Evolutionary conservation across 2,113 vertebrate genomes (phyloP), one percentile per base, ranked within the genome.

Genomic region (Chaetorhynchus papuensis): DNA sequence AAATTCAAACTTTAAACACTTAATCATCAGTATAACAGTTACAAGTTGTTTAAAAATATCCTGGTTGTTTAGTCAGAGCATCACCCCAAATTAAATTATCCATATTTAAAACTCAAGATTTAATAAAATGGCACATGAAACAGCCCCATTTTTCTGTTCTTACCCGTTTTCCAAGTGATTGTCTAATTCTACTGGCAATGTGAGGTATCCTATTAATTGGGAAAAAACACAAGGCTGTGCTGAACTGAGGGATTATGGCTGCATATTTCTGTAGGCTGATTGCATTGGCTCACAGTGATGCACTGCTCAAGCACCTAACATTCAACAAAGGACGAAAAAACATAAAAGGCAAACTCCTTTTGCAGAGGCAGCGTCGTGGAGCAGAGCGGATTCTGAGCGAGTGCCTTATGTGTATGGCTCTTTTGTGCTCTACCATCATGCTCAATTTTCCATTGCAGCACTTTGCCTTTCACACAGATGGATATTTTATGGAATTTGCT

Each of bases 401-500:
- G 53, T 4, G 31, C 56, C 86, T 83, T 19, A 8, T 18, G 41
- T 50, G 71, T 63, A 80, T n/a, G 77, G 71, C n/a, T 78, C 53
- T 84, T 79, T 50, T 33, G 13, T 65, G 75, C 63, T 83, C 87
- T 45, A 17, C 37, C 50, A 57, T 49, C 44, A 23, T 2, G 3
- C 64, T 80, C 41, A 68, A 5, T 81, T 95, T 86, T 63, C 83
- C 52, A 35, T 26, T 42, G 68, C 83, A 93, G 61, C 64, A 63
- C 52, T 81, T 39, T 92, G 72, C 56, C 80, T 93, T 59, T 56
- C 70, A 56, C 61, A 83, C 33, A 84, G 72, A 83, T 53, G 72
- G 80, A 42, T 84, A 78, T 86, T 95, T 83, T 66, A 53, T 87
- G 72, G 80, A 82, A 91, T 94, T 89, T 94, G 83, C 47, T 75